Base-by-base conservation (phyloP, 2,888 invertebrate genomes). In the Apotomis capreana region DNA sequence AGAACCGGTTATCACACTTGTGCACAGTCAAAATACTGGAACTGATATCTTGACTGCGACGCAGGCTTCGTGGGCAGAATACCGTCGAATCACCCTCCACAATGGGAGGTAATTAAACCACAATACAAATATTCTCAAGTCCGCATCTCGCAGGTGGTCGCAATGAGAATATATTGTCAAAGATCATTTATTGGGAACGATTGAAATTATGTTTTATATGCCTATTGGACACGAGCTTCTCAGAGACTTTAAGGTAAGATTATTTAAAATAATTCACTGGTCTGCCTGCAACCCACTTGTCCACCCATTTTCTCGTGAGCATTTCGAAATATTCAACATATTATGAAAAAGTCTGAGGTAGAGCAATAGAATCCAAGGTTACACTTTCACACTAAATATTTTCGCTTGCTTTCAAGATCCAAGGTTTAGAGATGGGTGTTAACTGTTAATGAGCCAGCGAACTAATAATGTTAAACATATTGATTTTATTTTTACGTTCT, bases 31-130 rank as follows among this genome's bases (percentile, higher is more conserved):
- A 57, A 36, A 46, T 65, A 57, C 65, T 65, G 44, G 55, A 5
- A 8, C 4, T 65, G 9, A 65, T 12, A 0, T 6, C 44, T 44
- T 26, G 1, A 40, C 55, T 73, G 68, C 13, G 68, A 60, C 49
- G 10, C 63, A 63, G 55, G 55, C 63, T 46, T 72, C 71, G 62
- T 60, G 63, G 62, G 68, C 52, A 63, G 75, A 79, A 78, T 75
- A 77, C 74, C 78, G 79, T 78, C 78, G 80, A 82, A 83, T 81
- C 87, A 84, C 83, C 81, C 78, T 78, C 85, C 88, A 91, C 92
- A 92, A 92, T 91, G 86, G 89, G 85, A 87, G 90, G 89, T 91
- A 91, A 92, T 92, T 92, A 92, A 91, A 90, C 84, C 80, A 87
- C 86, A 91, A 89, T 89, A 88, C 91, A 90, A 92, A 92, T 91